Evolutionary conservation across 1,140 invertebrate species (phyloP).

Genomic region (Leucophenga varia): DNA sequence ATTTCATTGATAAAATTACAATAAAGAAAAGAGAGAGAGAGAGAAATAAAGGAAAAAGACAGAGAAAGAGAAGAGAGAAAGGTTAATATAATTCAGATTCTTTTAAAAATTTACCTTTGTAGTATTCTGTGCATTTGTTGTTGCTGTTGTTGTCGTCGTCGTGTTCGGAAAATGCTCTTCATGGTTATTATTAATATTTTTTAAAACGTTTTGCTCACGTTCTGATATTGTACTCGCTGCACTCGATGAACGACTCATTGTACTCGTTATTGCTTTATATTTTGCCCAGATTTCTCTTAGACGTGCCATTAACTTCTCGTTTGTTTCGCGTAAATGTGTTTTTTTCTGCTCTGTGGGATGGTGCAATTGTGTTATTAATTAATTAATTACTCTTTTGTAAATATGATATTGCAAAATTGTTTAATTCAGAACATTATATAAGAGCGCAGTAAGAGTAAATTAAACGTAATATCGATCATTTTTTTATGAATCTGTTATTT

Average conservation of each 20-base stretch:
- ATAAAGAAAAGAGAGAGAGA: slow-evolving; percentile 15
- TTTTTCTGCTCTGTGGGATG: too few relatives aligned
- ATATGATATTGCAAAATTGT: too few relatives aligned
- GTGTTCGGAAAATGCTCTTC: slow-evolving; percentile 28
- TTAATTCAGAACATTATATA: too few relatives aligned
- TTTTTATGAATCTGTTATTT: too few relatives aligned
- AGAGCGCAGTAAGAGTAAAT: too few relatives aligned
- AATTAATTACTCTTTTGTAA: too few relatives aligned
- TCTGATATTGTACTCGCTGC: slow-evolving; percentile 26
- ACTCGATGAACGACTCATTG: slow-evolving; percentile 13
- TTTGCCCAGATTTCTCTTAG: slow-evolving; percentile 62
- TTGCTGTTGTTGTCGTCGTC: too few relatives aligned
- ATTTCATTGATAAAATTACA: not conserved
- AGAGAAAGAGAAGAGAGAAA: slow-evolving; percentile 19
- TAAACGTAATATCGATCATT: too few relatives aligned
- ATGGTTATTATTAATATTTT: not conserved
- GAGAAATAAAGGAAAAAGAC: slow-evolving; percentile 19
- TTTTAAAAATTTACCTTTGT: slow-evolving; percentile 21
- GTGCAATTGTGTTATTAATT: too few relatives aligned
- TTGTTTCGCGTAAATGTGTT: slow-evolving; percentile 61
- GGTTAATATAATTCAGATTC: slow-evolving; percentile 26
- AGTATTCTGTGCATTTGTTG: slow-evolving; percentile 20
- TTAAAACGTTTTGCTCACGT: too few relatives aligned
- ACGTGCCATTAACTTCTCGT: slow-evolving; percentile 63
- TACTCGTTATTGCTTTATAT: slow-evolving; percentile 49